Conservation (phyloP, 2,113 vertebrate species). For the Coryphaenoides rupestris region DNA sequence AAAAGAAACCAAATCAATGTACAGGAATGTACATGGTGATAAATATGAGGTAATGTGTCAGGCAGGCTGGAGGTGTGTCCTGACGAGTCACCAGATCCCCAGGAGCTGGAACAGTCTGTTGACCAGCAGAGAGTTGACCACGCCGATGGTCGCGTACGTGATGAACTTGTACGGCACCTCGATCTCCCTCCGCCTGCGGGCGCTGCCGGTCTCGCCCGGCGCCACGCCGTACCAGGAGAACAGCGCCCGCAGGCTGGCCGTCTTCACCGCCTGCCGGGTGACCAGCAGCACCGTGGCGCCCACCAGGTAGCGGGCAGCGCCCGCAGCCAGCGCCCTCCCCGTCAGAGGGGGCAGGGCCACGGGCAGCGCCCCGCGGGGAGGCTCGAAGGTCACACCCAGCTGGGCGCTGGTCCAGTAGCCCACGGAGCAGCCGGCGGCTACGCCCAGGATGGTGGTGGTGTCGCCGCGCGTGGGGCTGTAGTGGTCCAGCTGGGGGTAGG, state of each 20-base stretch:
- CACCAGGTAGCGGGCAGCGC: constrained; percentile 65
- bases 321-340: accelerated
- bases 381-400: constrained; percentile 59
- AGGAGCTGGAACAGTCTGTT: constrained; percentile 76
- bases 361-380: constrained; percentile 58
- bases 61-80: too few species aligned
- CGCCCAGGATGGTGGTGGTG: constrained; percentile 86
- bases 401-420: constrained; percentile 87
- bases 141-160: constrained; percentile 82
- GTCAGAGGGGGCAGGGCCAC: constrained; percentile 63
- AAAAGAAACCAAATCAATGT: too few species aligned
- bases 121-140: constrained; percentile 79
- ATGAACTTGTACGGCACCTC: constrained; percentile 91
- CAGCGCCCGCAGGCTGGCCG: constrained; percentile 66
- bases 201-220: constrained; percentile 52
- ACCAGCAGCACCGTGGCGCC: constrained; percentile 74
- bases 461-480: constrained; percentile 91
- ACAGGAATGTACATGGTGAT: too few species aligned
- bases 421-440: constrained; percentile 74
- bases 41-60: too few species aligned
- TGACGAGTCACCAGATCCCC: constrained; percentile 72
- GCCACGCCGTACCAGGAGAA: constrained; percentile 74
- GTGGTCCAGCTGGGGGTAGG: constrained; percentile 84
- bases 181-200: constrained; percentile 79
- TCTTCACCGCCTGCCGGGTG: constrained; percentile 74